Evolutionary conservation across 2,797 vertebrate genomes (phyloP), one percentile per base, ranked within the genome.

Genomic region (Lindbergichthys nudifrons): DNA sequence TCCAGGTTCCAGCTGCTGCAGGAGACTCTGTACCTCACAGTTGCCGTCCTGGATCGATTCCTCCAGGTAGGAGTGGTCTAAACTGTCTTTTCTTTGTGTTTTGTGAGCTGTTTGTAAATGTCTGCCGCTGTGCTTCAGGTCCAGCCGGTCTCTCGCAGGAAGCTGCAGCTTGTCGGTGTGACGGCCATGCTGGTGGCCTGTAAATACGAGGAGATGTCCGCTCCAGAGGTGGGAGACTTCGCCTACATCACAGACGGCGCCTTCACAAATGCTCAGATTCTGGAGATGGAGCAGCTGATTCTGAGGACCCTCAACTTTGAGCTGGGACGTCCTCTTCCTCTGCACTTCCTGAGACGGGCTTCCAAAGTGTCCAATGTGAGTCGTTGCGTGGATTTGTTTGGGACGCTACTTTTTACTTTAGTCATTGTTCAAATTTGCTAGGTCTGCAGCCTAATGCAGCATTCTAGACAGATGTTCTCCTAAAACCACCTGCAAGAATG

Each of bases 171-270:
- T 5, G 97, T 96, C 0, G 98, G 98, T 0, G 95, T 98, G 23
- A 97, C 97, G 0, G 94, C 97, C 0, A 92, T 98, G 94, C 87
- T 98, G 65, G 12, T 99, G 80, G 98, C 97, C 69, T 96, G 96
- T 52, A 99, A 99, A 66, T 99, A 98, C 0, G 98, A 99, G 90
- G 98, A 99, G 90, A 97, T 97, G 90, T 92, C 92, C 19, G 90
- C 93, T 12, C 97, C 97, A 0, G 95, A 96, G 73, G 81, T 98
- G 0, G 94, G 93, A 13, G 97, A 98, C 93, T 98, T 99, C 5
- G 95, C 97, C 76, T 98, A 98, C 79, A 97, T 99, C 80, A 98
- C 98, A 0, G 97, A 99, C 84, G 94, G 96, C 10, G 94, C 97
- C 1, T 99, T 97, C 65, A 95, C 94, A 0, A 91, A 93, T 51